Base-by-base conservation (phyloP, 2,113 vertebrate species). In the Lichenostomus cassidix region DNA sequence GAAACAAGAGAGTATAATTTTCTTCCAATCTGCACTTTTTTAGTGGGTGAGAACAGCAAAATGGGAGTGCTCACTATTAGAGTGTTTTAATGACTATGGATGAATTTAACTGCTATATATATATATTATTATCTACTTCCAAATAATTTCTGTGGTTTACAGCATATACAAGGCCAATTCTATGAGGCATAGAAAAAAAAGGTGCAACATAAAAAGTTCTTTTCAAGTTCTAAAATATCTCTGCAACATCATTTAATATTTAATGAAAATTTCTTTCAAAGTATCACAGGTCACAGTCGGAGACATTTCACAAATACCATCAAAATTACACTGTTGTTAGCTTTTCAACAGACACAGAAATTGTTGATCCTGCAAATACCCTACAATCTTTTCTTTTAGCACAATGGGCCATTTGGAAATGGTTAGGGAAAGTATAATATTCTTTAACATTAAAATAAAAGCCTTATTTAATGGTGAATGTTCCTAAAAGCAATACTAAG, bases 391-490 rank as follows among this genome's bases (percentile, higher is more conserved):
- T 96, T 81, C 59, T 94, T 92, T 86, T 28, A 83, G 83, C 17
- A 75, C 13, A 86, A 39, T 37, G 12, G 78, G 55, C 60, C 89
- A 94, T 79, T 93, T 94, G 71, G 90, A 95, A 96, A 95, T 90
- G 91, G 60, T 95, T 93, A 56, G 1, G 16, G 70, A 92, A 95
- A 89, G 59, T 19, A 89, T 18, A 95, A 94, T 76, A 75, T 78
- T 84, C 35, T 78, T 82, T 49, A 87, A 76, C 35, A 76, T 80
- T 68, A 95, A 92, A 89, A 94, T 87, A 93, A 96, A 95, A 96
- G 59, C 49, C 39, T 74, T 46, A 80, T 87, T 76, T 77, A 88
- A 91, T 80, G 44, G 73, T 58, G 88, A 94, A 91, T 69, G 46
- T 74, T 42, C n/a, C 76, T 95, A 93, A 60, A 97, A 96, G 63